Base-by-base conservation (phyloP, 2,888 invertebrate species). In the Thereva unica region DNA sequence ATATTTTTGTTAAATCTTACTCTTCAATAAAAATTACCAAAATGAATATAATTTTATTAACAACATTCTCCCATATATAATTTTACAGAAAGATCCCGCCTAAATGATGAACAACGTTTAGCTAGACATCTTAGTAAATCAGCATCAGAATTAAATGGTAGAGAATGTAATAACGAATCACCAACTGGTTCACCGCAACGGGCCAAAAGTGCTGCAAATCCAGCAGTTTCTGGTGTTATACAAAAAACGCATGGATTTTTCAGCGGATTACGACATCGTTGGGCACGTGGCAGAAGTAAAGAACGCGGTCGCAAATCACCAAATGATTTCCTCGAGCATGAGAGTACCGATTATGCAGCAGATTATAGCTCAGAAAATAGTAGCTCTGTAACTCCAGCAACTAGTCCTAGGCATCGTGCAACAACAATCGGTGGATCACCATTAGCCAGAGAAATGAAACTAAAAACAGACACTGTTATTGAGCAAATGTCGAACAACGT, bases 211-310 rank as follows among this genome's bases (percentile, higher is more conserved):
- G 81, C 82, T 67, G 80, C 78, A 75, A 84, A 74, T 68, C 87
- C 89, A 45, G 88, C 88, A 37, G 88, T 90, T 61, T 87, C 89
- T 45, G 78, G 79, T 40, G 91, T 92, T 55, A 88, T 92, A 61
- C 91, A 92, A 77, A 87, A 89, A 74, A 92, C 92, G 0, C 91
- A 91, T 76, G 90, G 90, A 72, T 92, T 93, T 81, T 91, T 93
- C 77, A 88, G 88, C 71, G 91, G 91, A 74, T 82, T 93, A 63
- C 91, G 90, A 83, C 91, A 87, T 76, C 90, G 91, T 57, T 92
- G 90, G 91, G 86, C 87, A 71, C 86, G 91, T 55, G 88, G 90
- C 71, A 84, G 86, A 63, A 89, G 89, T 75, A 87, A 89, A 75
- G 90, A 91, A 76, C 84, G 91, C 70, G 79, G 80, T 4, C 85